phyloP scores from a whole-genome alignment of 2,888 invertebrate genomes.

The Stenurella melanura region DNA sequence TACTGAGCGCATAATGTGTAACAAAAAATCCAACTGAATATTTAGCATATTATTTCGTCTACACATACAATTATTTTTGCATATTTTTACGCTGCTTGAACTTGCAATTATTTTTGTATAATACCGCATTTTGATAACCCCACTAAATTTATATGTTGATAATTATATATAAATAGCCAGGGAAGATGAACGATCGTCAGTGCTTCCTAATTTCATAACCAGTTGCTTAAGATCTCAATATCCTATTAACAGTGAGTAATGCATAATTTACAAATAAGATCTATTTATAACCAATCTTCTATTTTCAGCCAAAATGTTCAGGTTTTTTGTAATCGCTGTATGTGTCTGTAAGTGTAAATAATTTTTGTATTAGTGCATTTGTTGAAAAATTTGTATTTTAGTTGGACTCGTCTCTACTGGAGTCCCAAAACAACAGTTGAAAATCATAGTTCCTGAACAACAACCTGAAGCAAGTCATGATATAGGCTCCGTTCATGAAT shows the following conservation, averaged over 20 bases:
- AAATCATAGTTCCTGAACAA: slow-evolving; percentile 25
- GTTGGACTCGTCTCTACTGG: slow-evolving; percentile 9
- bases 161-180: not conserved
- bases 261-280: not conserved
- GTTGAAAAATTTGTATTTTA: not conserved
- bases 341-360: not conserved
- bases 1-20: no score
- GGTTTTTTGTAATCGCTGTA: not conserved
- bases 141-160: not conserved
- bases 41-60: not conserved
- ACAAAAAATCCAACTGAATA: not conserved
- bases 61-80: not conserved
- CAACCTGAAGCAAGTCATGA: not conserved
- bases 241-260: not conserved
- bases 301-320: not conserved
- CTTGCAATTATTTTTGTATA: not conserved
- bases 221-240: not conserved
- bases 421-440: slow-evolving; percentile 20
- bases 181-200: not conserved
- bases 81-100: not conserved
- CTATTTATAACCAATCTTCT: not conserved
- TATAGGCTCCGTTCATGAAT: not conserved
- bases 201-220: not conserved
- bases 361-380: not conserved
- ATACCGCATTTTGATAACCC: not conserved